Evolutionary conservation across 2,797 vertebrate species (phyloP), one percentile per base, ranked within the genome.

Genomic region (Morus bassanus): DNA sequence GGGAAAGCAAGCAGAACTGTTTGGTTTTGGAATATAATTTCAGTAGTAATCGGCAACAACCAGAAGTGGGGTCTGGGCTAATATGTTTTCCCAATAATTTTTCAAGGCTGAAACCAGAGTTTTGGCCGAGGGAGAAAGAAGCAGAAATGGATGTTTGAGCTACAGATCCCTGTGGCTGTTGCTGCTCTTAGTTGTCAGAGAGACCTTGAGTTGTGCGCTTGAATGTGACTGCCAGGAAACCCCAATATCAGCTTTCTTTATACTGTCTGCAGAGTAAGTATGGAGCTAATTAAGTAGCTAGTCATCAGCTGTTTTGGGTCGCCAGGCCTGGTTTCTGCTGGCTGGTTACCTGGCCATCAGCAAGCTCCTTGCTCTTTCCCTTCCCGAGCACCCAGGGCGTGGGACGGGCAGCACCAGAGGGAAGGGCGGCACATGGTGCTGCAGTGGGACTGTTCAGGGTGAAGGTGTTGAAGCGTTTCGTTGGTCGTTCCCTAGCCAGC

Each of bases 1-100:
- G 81, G 89, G 59, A 94, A 85, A 94, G 57, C 63, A 85, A 69
- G 61, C 69, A 84, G 77, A 65, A 22, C 63, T 91, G 28, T 91
- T 94, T n/a, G 54, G 22, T 31, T 89, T 83, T 85, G 37, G 84
- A 64, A 59, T 37, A 50, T 1, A 31, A 53, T 88, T 93, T 73
- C 43, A 63, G 0, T 74, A 85, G 33, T 50, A 54, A 74, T 92
- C 51, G 39, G 65, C 2, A 1, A 18, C 48, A 80, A 68, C 43
- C 69, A 63, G 51, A 54, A 8, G 0, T 8, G 22, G 11, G 15
- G 16, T 11, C 60, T 57, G 50, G 28, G 65, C 18, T 92, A 25
- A 33, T 45, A 23, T 4, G 4, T 93, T 92, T 72, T 67, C 39
- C 48, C 15, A 24, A 1, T 18, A 63, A 31, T 28, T 88, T 91